Conservation (phyloP, 1,140 invertebrate genomes). For the Polypedilum pembai region DNA sequence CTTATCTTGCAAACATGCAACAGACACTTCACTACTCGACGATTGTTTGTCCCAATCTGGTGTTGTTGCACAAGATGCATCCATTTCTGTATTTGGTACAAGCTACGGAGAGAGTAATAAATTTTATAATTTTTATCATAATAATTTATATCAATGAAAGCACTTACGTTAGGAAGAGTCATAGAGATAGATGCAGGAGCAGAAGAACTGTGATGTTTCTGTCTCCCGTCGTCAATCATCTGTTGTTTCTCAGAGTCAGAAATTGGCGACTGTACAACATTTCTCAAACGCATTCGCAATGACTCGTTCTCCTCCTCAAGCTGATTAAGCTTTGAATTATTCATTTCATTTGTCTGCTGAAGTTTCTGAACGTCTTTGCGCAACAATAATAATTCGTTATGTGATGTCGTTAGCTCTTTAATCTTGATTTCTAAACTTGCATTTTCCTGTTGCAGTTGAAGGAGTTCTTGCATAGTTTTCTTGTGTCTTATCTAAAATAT, state of each 20-base stretch:
- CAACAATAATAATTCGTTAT: slow-evolving; percentile 45
- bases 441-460: slow-evolving; percentile 47
- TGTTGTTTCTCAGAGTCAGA: slow-evolving; percentile 76
- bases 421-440: slow-evolving; percentile 47
- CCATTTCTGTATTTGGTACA: slow-evolving; percentile 40
- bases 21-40: slow-evolving; percentile 79
- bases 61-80: slow-evolving; percentile 54
- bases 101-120: neutral
- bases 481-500: slow-evolving; percentile 35
- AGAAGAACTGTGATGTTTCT: slow-evolving; percentile 53
- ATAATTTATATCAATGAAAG: slow-evolving; percentile 32
- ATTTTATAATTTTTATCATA: neutral
- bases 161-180: slow-evolving; percentile 48
- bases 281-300: slow-evolving; percentile 61
- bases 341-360: slow-evolving; percentile 36
- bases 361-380: slow-evolving; percentile 47
- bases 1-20: slow-evolving; percentile 85
- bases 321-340: slow-evolving; percentile 36
- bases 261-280: slow-evolving; percentile 67
- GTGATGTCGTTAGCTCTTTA: slow-evolving; percentile 45
- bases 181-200: slow-evolving; percentile 54
- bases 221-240: slow-evolving; percentile 58
- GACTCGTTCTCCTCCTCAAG: slow-evolving; percentile 66
- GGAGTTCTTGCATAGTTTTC: slow-evolving; percentile 40
- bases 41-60: slow-evolving; percentile 87